phyloP scores from a whole-genome alignment of 2,888 invertebrate genomes.

The Eledone cirrhosa region DNA sequence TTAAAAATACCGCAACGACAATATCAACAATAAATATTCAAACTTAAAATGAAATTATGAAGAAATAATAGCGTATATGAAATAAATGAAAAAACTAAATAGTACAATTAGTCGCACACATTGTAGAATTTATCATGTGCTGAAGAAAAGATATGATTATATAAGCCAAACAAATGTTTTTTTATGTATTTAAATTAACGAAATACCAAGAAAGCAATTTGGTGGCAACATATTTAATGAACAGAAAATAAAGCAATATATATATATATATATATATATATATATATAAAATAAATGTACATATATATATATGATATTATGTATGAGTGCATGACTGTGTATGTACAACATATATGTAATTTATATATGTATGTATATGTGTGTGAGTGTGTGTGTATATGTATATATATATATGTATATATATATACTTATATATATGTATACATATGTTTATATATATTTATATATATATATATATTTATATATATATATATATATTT shows the following conservation, averaged over 20 bases:
- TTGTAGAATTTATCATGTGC: neutral
- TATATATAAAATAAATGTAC: neutral
- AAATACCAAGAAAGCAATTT: neutral
- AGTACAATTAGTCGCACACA: no score
- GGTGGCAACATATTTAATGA: no score
- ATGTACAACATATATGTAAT: neutral
- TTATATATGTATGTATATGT: conserved; percentile 4
- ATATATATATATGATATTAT: neutral
- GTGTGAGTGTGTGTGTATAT: neutral
- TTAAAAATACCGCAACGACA: no score
- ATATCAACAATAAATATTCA: no score
- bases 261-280: neutral
- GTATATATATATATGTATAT: neutral
- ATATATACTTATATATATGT: neutral
- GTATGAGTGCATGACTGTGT: neutral
- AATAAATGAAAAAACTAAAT: no score
- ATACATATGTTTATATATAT: neutral
- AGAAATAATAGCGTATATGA: no score
- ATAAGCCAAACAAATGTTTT: no score
- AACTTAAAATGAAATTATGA: no score
- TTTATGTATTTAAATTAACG: neutral
- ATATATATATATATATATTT: neutral
- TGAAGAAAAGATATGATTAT: neutral
- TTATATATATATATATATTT: neutral
- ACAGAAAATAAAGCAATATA: neutral